Base-by-base conservation (phyloP, 1,140 invertebrate species). In the Sitophilus oryzae region DNA sequence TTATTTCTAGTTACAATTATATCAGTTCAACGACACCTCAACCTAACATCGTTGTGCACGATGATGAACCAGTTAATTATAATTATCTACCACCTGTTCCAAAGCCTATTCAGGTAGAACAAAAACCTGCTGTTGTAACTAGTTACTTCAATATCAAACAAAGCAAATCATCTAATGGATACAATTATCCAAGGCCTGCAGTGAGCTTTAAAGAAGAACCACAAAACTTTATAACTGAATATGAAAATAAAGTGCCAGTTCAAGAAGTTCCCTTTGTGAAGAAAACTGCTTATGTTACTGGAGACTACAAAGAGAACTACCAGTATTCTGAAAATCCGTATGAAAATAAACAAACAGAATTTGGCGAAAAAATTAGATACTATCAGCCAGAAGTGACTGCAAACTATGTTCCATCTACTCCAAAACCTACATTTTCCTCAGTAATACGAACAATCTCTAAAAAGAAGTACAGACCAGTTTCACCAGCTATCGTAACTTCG, bases 271-370 rank as follows among this genome's bases (percentile, higher is more conserved):
- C 71, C 25, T 74, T 77, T 50, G 73, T 73, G 42, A 73, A 74
- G 60, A 56, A 73, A 14, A 71, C 72, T 44, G 74, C 75, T 23
- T 78, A 78, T 48, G 73, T 75, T n/a, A 77, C 75, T 37, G 74
- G 75, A 5, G 10, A 46, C 6, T 49, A 48, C 41, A n/a, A 55
- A 30, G 35, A 47, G 21, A 55, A 48, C 20, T n/a, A 49, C 11
- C 14, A 47, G 46, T 54, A 43, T 21, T 20, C 23, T 25, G 5
- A 6, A 6, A 11, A 30, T 6, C 5, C 5, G 5, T 11, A 30
- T 30, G 25, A 30, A 11, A 6, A 6, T 11, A 30, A 30, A 30
- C 25, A 30, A 14, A 18, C 1, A 15, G 30, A 9, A 34, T 3
- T 45, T 20, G 16, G 14, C 30, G 34, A 46, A 18, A 51, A 22